phyloP scores from a whole-genome alignment of 2,888 invertebrate genomes.

The Scaptomyza cyrtandrae region DNA sequence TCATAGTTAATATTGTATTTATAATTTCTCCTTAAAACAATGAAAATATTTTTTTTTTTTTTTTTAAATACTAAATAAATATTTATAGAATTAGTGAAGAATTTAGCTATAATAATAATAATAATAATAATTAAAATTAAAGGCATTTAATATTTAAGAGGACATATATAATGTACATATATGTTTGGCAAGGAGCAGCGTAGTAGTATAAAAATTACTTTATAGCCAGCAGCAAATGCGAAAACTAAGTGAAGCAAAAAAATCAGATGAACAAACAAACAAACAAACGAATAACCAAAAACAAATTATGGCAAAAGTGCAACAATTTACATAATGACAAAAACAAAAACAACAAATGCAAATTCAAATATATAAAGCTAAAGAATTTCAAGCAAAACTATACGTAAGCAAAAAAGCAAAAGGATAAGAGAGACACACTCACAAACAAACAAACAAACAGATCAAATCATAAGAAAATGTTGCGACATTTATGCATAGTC shows the following conservation, averaged over 20 bases:
- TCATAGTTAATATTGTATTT: conserved; percentile 34
- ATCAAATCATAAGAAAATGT: conserved; percentile 45
- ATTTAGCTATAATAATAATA: conserved; percentile 41
- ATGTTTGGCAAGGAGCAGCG: conserved; percentile 17
- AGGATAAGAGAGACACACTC: conserved; percentile 5
- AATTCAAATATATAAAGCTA: conserved; percentile 14
- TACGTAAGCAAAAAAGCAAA: conserved; percentile 12
- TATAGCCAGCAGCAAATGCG: conserved; percentile 26
- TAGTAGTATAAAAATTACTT: conserved; percentile 45
- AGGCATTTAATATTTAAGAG: conserved; percentile 28
- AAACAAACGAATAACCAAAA: conserved; percentile 15
- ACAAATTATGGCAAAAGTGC: conserved; percentile 42
- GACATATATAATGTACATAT: conserved; percentile 3
- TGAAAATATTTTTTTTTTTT: conserved; percentile 10
- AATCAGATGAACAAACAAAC: conserved; percentile 13
- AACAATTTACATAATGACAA: conserved; percentile 45
- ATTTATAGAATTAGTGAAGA: conserved; percentile 47
- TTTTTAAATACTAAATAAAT: conserved; percentile 34
- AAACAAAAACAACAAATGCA: conserved; percentile 38
- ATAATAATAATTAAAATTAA: conserved; percentile 23
- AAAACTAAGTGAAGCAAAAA: conserved; percentile 23
- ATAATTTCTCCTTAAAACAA: conserved; percentile 11
- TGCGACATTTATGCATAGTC: conserved; percentile 30
- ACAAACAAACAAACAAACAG: conserved; percentile 31
- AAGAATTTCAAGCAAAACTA: conserved; percentile 25